Evolutionary conservation across 1,140 invertebrate genomes (phyloP), one percentile per base, ranked within the genome.

Genomic region (Pristionchus pacificus): DNA sequence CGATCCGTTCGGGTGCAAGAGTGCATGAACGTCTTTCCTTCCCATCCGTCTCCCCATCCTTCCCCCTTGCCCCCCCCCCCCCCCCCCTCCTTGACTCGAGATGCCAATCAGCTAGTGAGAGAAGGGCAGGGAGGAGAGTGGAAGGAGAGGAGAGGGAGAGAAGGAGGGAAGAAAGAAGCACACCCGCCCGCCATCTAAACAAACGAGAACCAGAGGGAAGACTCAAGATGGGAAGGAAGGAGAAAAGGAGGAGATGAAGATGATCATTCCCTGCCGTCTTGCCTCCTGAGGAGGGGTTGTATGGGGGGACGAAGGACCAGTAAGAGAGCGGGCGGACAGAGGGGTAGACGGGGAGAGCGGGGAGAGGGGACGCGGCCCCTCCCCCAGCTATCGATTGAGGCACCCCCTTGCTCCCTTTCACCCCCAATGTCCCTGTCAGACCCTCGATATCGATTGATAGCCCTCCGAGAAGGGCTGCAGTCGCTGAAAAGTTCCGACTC

Each of bases 1-100:
- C n/a, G n/a, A n/a, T n/a, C n/a, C n/a, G n/a, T n/a, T n/a, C n/a
- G n/a, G n/a, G n/a, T n/a, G n/a, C n/a, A n/a, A n/a, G n/a, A 57
- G 49, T 58, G 65, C 63, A 65, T 25, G 49, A 66, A 57, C 65
- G 65, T 58, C 65, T 57, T 66, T 66, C 65, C 59, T 30, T 65
- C 29, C 19, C 61, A 24, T 10, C 49, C 49, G 28, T n/a, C n/a
- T n/a, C 49, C 32, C 59, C 31, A 58, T 38, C 65, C 59, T 66
- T 30, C 65, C 65, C 59, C 49, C 27, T 58, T 66, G 49, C 29
- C 57, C 32, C 49, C 32, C 65, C 30, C 32, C 63, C 63, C 63
- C 33, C 65, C 65, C 59, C 65, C 49, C 49, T 58, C 19, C 59
- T 66, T 30, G 15, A 66, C 59, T 66, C 49, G 49, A 66, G 65